Evolutionary conservation across 2,888 invertebrate genomes (phyloP).

Genomic region (Lepas anatifera): DNA sequence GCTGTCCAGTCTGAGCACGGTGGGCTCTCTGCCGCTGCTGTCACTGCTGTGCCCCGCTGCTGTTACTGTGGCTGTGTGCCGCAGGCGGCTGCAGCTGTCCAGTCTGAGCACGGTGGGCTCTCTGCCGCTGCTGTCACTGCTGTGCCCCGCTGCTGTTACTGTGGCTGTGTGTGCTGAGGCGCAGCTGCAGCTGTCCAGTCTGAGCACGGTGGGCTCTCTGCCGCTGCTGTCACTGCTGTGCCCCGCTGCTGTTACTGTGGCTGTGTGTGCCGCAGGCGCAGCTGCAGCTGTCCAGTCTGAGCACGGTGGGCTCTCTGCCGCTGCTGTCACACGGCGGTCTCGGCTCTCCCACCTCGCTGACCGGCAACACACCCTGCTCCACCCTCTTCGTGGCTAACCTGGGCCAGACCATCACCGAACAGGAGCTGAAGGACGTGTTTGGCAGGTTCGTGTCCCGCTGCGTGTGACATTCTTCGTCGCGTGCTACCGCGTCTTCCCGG

Average conservation of each 20-base stretch:
- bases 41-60: no score
- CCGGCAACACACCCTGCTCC: slow-evolving; percentile 75
- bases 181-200: slow-evolving; percentile 14
- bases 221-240: slow-evolving; percentile 25
- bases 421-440: slow-evolving; percentile 96
- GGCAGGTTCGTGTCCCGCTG: slow-evolving; percentile 63
- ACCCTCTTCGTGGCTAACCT: slow-evolving; percentile 98
- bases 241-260: background rate
- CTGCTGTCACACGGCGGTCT: slow-evolving; percentile 29
- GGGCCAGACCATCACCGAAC: slow-evolving; percentile 94
- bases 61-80: no score
- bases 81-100: slow-evolving; percentile 15
- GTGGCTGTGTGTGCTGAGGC: background rate
- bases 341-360: slow-evolving; percentile 29
- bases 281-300: slow-evolving; percentile 14
- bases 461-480: no score
- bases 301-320: slow-evolving; percentile 18
- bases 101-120: slow-evolving; percentile 15
- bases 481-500: no score
- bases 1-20: slow-evolving; percentile 6
- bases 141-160: no score
- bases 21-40: slow-evolving; percentile 22
- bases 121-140: no score
- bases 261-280: background rate
- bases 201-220: slow-evolving; percentile 17